Conservation (phyloP, 2,113 vertebrate genomes). For the Plectropomus leopardus region DNA sequence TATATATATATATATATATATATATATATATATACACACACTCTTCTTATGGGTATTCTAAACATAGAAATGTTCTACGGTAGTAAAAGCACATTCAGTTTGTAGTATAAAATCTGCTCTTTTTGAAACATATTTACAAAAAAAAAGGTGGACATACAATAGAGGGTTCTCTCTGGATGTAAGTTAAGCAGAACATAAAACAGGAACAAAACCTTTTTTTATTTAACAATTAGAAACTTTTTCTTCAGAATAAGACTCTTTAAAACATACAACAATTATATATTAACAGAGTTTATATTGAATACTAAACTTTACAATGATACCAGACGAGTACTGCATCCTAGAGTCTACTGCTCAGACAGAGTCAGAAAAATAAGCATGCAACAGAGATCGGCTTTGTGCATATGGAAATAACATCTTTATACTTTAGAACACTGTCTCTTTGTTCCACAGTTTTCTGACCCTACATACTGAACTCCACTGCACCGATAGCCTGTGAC, state of each 20-base stretch:
- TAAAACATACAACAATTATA: slow-evolving; percentile 75
- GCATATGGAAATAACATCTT: slow-evolving; percentile 77
- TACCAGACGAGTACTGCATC: slow-evolving; percentile 75
- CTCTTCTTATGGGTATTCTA: slow-evolving; percentile 68
- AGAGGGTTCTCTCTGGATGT: slow-evolving; percentile 48
- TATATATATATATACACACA: slow-evolving; percentile 2
- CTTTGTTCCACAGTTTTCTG: slow-evolving; percentile 61
- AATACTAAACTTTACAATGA: slow-evolving; percentile 80
- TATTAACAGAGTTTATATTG: slow-evolving; percentile 72
- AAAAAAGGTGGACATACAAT: slow-evolving; percentile 50
- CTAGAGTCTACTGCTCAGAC: slow-evolving; percentile 75
- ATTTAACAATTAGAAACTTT: slow-evolving; percentile 38
- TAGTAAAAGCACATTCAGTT: slow-evolving; percentile 87
- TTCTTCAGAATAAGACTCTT: slow-evolving; percentile 48
- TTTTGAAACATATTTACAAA: slow-evolving; percentile 81
- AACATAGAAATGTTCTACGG: slow-evolving; percentile 81
- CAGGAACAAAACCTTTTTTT: slow-evolving; percentile 41
- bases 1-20: slow-evolving; percentile 12
- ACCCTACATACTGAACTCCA: slow-evolving; percentile 29
- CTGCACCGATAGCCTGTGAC: slow-evolving; percentile 27
- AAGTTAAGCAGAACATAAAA: slow-evolving; percentile 67
- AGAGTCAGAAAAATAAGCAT: slow-evolving; percentile 80
- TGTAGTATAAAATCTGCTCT: slow-evolving; percentile 84
- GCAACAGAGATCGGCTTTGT: slow-evolving; percentile 78
- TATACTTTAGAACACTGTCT: slow-evolving; percentile 54